Evolutionary conservation across 1,140 invertebrate species (phyloP), one percentile per base, ranked within the genome.

Genomic region (Heliconius eleuchia): DNA sequence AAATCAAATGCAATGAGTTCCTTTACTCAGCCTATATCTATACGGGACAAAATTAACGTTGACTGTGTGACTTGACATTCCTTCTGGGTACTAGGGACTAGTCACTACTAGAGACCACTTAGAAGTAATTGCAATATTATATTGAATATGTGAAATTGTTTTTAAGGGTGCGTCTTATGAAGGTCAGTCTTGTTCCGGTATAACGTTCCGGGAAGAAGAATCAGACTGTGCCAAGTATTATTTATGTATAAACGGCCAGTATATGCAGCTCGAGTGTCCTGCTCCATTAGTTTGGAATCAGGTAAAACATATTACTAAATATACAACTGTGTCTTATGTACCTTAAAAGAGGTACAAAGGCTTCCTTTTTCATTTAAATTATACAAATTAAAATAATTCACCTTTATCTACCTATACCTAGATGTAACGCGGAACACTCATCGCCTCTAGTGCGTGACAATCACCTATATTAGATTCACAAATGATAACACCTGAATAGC

Each of bases 241-340:
- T 76, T 91, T 97, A 1, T 98, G 98, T 87, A 96, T 98, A 55
- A 96, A 97, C 85, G 97, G 97, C 19, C 88, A 95, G 42, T 94
- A 97, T 3, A 92, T 96, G 1, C 95, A 96, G 76, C 95, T 97
- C 66, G 90, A 87, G 0, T 98, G 98, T 88, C 96, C 97, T 0
- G 88, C 92, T 30, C 96, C 96, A 3, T 93, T 98, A 0, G 95
- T 96, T 76, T 98, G 98, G 97, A 97, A 97, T 85, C 93, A 95
- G 84, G 95, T 96, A 85, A 85, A 78, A 18, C 0, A 13, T 19
- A 52, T 19, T 18, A 19, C 50, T 52, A 52, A 52, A 52, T 7
- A 52, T 18, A 52, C 16, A 52, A 52, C 42, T 50, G 11, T 66
- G 5, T n/a, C n/a, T 57, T 23, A 57, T 23, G 19, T 55, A 23